Conservation (phyloP, 2,797 vertebrate species). For the Varecia variegata region DNA sequence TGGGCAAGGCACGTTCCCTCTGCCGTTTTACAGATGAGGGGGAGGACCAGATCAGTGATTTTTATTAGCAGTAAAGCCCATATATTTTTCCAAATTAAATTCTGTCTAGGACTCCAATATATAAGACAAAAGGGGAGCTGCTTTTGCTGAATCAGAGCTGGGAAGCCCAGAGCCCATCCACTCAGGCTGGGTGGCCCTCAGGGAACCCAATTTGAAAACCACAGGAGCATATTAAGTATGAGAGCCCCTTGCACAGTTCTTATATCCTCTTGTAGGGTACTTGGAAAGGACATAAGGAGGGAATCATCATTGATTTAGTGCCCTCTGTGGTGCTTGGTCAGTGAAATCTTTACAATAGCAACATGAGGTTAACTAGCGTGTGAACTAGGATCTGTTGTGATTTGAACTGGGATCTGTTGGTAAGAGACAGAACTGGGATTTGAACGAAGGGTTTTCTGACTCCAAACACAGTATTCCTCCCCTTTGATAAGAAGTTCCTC, state of each 20-base stretch:
- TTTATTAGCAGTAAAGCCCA: slow-evolving; percentile 14
- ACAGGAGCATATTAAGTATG: background rate
- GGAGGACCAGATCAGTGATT: background rate
- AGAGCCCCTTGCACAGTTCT: background rate
- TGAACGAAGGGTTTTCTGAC: background rate
- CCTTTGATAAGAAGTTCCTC: background rate
- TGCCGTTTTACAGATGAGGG: background rate
- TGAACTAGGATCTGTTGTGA: background rate
- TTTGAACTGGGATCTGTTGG: background rate
- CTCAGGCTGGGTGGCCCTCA: background rate
- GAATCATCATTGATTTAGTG: background rate
- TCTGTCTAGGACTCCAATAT: background rate
- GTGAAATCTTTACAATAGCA: background rate
- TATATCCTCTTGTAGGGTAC: background rate
- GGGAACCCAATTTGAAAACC: background rate
- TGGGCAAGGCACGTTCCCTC: background rate
- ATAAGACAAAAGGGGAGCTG: background rate
- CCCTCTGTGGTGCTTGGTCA: background rate
- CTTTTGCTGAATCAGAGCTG: background rate
- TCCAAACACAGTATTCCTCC: background rate
- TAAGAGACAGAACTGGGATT: background rate
- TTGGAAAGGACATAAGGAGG: background rate
- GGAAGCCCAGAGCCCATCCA: background rate
- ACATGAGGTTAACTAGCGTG: background rate
- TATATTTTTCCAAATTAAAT: background rate